Evolutionary conservation across 2,113 vertebrate species (phyloP), one percentile per base, ranked within the genome.

Genomic region (Axis porcinus): DNA sequence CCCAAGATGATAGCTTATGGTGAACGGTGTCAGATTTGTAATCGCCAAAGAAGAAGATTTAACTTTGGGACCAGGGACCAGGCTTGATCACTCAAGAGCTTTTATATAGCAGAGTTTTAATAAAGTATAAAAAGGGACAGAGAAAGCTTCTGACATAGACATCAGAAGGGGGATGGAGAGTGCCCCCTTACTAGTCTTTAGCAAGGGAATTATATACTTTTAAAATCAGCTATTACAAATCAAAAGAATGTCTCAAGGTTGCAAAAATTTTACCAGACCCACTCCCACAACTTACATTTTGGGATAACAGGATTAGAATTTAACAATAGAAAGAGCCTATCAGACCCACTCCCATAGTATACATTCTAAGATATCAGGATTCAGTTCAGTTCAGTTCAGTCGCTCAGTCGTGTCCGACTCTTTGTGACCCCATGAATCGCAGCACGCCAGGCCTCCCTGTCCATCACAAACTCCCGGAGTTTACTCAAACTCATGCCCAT

Each of bases 11-110:
- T 67, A 67, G 64, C 8, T 67, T n/a, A 67, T 2, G 8, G 64
- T 67, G 64, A 67, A 36, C 1, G 33, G 33, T 67, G 33, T 36
- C 1, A 1, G 33, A 36, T 67, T 67, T 0, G 0, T 10, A 4
- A 67, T 67, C 33, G 19, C 17, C 64, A 10, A 67, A 67, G 64
- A 67, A 67, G 62, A 67, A 67, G 17, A 16, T 67, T 67, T 67
- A 67, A 67, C 64, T 67, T 10, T 67, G 33, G 33, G 64, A 21
- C 64, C 64, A 67, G 33, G 64, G 64, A 67, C 64, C 17, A 67
- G 64, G 16, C 8, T 36, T 67, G 64, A 67, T 67, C 64, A 36
- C 17, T 67, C 64, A 67, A 67, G 64, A 17, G 64, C 33, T 67
- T 67, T 67, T 67, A 19, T 67, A 67, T 67, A 67, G 33, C 33